These are phyloP conservation scores for Leucophenga montana DNA, from an alignment of 2,888 invertebrate species.

Conservation along the genomic window DNA sequence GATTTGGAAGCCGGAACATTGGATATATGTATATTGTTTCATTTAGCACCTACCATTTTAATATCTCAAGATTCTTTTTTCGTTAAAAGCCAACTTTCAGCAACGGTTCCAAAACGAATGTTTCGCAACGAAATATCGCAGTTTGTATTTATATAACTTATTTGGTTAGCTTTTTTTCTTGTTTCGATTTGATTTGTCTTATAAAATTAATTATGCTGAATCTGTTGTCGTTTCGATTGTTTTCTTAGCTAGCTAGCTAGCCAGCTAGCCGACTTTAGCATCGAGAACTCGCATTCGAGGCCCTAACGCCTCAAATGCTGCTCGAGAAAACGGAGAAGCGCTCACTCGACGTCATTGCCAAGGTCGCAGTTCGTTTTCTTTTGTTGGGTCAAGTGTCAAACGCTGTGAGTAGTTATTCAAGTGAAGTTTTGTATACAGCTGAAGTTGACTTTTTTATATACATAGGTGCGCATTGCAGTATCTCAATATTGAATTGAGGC, in stretches of 20 bases:
- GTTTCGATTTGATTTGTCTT: not conserved
- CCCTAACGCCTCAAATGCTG: not conserved
- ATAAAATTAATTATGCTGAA: slow-evolving; percentile 6
- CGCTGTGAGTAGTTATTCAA: too few relatives aligned
- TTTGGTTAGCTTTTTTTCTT: not conserved
- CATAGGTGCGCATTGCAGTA: too few relatives aligned
- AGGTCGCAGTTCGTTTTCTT: slow-evolving; percentile 57
- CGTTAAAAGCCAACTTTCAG: not conserved
- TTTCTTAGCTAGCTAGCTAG: not conserved
- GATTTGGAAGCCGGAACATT: too few relatives aligned
- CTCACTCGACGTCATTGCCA: slow-evolving; percentile 51
- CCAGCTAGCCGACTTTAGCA: not conserved
- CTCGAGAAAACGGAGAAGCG: not conserved
- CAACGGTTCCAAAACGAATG: slow-evolving; percentile 21
- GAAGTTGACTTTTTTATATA: too few relatives aligned
- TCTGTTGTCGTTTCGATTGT: not conserved
- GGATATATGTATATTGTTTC: too few relatives aligned
- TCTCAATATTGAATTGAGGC: too few relatives aligned
- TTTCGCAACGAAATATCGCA: slow-evolving; percentile 3
- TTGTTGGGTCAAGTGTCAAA: slow-evolving; percentile 56
- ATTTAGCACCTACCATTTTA: not conserved
- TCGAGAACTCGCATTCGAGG: slow-evolving; percentile 11
- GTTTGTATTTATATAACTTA: slow-evolving; percentile 21
- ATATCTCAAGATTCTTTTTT: slow-evolving; percentile 45
- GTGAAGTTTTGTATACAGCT: too few relatives aligned